Percentiles rank a stretch among this genome's conserved stretches.
These are phyloP conservation scores for Strongylocentrotus purpuratus DNA, from an alignment of 35 echinoderm and acorn worm species.

Conservation along the genomic window DNA sequence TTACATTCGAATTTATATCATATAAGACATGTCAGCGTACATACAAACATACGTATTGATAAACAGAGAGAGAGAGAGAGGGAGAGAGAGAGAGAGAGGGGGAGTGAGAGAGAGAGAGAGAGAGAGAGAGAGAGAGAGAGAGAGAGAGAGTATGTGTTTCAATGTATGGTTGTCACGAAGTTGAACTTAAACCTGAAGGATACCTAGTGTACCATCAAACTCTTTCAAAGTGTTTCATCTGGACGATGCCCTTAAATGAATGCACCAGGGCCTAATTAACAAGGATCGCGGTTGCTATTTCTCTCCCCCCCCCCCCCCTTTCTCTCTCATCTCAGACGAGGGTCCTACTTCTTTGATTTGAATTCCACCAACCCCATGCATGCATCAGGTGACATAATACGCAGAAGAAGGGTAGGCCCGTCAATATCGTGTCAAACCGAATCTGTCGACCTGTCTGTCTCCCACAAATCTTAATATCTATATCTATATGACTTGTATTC, in stretches of 20 bases:
- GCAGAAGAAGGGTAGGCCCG: neutral
- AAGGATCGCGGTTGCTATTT: neutral
- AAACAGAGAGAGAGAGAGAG: too few species aligned
- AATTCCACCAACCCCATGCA: neutral
- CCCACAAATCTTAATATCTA: neutral
- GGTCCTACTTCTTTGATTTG: neutral
- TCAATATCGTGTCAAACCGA: neutral
- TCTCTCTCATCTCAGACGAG: neutral
- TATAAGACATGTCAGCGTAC: too few species aligned
- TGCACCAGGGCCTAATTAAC: neutral
- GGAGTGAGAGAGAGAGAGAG: too few species aligned
- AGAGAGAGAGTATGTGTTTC: too few species aligned
- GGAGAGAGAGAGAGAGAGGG: too few species aligned
- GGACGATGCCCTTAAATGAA: neutral
- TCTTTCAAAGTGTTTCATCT: neutral
- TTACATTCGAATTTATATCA: too few species aligned
- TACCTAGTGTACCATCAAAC: neutral
- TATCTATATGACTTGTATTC: neutral
- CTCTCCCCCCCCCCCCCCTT: neutral
- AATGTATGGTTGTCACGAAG: too few species aligned
- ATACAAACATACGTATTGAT: too few species aligned
- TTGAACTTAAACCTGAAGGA: too few species aligned
- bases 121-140: too few species aligned
- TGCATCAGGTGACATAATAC: neutral
- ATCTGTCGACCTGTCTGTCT: neutral